Percentiles rank a stretch among this genome's conserved stretches.
phyloP scores from a whole-genome alignment of 2,888 invertebrate genomes.

The Pandemis heparana region DNA sequence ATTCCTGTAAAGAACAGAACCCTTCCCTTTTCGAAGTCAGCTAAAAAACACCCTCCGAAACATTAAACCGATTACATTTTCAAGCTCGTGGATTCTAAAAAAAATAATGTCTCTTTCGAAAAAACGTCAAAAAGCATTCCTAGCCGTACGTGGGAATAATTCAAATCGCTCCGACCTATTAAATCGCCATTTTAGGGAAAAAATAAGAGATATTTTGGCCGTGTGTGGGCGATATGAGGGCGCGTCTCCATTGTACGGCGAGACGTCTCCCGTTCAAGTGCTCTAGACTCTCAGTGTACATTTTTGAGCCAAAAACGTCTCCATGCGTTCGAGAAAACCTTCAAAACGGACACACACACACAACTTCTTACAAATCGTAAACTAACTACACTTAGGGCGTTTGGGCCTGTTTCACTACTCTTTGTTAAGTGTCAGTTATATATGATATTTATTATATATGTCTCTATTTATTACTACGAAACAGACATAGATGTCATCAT shows the following conservation, averaged over 20 bases:
- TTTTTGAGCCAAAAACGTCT: background rate
- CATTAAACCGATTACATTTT: background rate
- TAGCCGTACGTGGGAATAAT: slow-evolving; percentile 49
- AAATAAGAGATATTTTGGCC: slow-evolving; percentile 46
- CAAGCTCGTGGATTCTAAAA: slow-evolving; percentile 4
- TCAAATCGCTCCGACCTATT: slow-evolving; percentile 47
- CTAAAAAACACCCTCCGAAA: background rate
- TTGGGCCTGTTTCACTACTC: no score
- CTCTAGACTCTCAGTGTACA: background rate
- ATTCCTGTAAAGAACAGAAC: no score
- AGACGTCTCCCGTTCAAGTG: background rate
- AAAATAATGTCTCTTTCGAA: background rate
- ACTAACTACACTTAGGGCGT: no score
- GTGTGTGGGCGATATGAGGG: slow-evolving; percentile 34
- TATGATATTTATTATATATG: no score
- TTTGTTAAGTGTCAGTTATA: no score
- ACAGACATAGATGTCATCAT: no score
- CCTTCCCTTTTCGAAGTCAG: no score
- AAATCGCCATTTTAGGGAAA: slow-evolving; percentile 40
- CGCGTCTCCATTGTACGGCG: slow-evolving; percentile 30
- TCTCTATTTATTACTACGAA: no score
- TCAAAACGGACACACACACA: no score
- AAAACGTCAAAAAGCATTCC: slow-evolving; percentile 39
- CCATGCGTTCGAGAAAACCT: no score
- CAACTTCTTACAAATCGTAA: no score